phyloP scores from a whole-genome alignment of 2,797 vertebrate genomes.

The Petrocephalus sullivani region DNA sequence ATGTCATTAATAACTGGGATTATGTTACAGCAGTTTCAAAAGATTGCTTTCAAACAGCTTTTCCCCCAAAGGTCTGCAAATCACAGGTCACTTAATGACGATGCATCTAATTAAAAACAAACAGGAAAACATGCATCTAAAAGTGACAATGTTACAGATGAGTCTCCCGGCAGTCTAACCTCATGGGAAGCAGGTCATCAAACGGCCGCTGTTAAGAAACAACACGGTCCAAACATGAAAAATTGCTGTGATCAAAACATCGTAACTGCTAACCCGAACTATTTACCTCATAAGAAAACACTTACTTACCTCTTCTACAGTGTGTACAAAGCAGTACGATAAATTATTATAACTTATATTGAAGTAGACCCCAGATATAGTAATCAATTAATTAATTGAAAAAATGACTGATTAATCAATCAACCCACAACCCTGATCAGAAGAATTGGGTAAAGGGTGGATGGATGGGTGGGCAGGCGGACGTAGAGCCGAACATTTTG shows the following conservation, averaged over 20 bases:
- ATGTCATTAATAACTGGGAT: neutral
- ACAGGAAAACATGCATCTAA: neutral
- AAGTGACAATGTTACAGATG: neutral
- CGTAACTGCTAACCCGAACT: neutral
- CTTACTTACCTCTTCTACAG: neutral
- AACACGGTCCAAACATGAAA: neutral
- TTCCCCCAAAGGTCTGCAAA: neutral
- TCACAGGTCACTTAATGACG: neutral
- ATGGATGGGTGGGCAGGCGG: neutral
- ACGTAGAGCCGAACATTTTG: too few relatives aligned
- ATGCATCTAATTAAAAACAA: slow-evolving; percentile 3
- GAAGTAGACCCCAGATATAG: neutral
- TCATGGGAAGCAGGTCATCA: neutral
- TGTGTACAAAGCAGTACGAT: neutral
- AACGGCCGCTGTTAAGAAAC: neutral
- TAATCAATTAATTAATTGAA: neutral
- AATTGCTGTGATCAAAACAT: neutral
- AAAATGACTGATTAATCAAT: too few relatives aligned
- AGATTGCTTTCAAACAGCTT: neutral
- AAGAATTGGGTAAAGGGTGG: neutral
- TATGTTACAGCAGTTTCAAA: neutral
- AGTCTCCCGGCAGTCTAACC: neutral
- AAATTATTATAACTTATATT: neutral
- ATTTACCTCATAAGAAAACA: neutral
- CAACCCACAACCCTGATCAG: neutral